Base-by-base conservation (phyloP, 2,888 invertebrate species). In the Zygaena filipendulae region DNA sequence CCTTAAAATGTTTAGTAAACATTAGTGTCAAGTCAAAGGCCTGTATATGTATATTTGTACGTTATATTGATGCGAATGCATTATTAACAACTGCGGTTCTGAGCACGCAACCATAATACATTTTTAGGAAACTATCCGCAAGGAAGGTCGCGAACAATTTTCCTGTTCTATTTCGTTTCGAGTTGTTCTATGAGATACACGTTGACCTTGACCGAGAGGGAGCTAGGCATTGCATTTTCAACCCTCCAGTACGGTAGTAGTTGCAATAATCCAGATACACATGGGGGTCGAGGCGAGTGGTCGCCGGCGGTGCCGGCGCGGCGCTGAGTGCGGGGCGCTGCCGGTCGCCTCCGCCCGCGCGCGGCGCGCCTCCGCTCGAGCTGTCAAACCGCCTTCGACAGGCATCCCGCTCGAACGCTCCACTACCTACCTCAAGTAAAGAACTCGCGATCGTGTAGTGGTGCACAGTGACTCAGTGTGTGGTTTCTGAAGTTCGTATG, bases 301-400 rank as follows among this genome's bases (percentile, higher is more conserved):
- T 42, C 49, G 49, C 49, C 55, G 51, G 50, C 45, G 50, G 52
- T 56, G 52, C 39, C 44, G 60, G 49, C 51, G 61, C 54, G 40
- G 30, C 11, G 33, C 32, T 28, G 32, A 30, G 25, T 25, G 36
- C 46, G 47, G 48, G 49, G 43, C 44, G 49, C 43, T 61, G 59
- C 54, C 44, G 56, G 49, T 45, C 43, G 43, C 43, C 50, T 50
- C 71, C 69, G 58, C 72, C 69, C 74, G 70, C 71, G 55, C 69
- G 61, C 56, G 62, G 56, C 56, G 49, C 58, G 55, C 57, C 56
- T 51, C 62, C 53, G 60, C 53, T 52, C 52, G 60, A 70, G 70
- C 74, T 79, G 75, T 79, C 79, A 79, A 77, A 79, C 71, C 68
- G 77, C 72, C 77, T 74, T 64, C 61, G 74, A 67, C 75, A 52